phyloP scores from a whole-genome alignment of 1,140 invertebrate genomes.

The Drosophila leontia region DNA sequence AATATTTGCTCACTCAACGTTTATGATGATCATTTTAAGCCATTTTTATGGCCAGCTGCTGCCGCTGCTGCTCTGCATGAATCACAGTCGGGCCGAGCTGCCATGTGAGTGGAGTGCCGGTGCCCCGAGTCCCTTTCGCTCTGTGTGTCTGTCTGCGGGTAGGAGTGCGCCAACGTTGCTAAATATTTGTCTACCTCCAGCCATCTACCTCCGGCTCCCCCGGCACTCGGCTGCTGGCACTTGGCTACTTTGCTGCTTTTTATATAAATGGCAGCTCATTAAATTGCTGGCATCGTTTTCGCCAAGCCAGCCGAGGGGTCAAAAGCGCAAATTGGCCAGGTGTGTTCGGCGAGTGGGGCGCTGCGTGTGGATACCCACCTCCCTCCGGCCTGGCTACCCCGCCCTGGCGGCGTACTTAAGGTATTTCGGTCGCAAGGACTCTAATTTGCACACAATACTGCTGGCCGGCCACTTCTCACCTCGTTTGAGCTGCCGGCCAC shows the following conservation, averaged over 20 bases:
- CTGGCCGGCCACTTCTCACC: conserved; percentile 58
- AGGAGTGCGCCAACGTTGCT: conserved; percentile 56
- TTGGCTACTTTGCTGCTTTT: conserved; percentile 51
- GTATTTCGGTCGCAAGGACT: conserved; percentile 53
- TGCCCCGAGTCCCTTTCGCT: conserved; percentile 34
- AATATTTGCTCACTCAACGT: conserved; percentile 85
- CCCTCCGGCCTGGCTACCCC: conserved; percentile 4
- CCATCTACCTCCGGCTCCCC: conserved; percentile 15
- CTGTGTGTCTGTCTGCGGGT: conserved; percentile 41
- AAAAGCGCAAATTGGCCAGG: conserved; percentile 54
- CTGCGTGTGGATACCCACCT: conserved; percentile 3
- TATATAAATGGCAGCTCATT: conserved; percentile 83
- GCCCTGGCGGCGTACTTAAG: conserved; percentile 30
- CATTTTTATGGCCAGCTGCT: conserved; percentile 83
- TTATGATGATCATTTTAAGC: conserved; percentile 85
- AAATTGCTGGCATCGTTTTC: conserved; percentile 76
- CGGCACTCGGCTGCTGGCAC: conserved; percentile 16
- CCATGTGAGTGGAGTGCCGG: conserved; percentile 59
- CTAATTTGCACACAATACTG: conserved; percentile 64
- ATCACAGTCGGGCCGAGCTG: conserved; percentile 51
- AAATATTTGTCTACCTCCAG: conserved; percentile 78
- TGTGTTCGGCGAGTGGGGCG: conserved; percentile 8
- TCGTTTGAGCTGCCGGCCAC: conserved; percentile 74
- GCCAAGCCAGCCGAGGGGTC: conserved; percentile 23
- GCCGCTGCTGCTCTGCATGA: conserved; percentile 68